These are phyloP conservation scores for Cotesia glomerata DNA, from an alignment of 1,140 invertebrate species.

Conservation along the genomic window DNA sequence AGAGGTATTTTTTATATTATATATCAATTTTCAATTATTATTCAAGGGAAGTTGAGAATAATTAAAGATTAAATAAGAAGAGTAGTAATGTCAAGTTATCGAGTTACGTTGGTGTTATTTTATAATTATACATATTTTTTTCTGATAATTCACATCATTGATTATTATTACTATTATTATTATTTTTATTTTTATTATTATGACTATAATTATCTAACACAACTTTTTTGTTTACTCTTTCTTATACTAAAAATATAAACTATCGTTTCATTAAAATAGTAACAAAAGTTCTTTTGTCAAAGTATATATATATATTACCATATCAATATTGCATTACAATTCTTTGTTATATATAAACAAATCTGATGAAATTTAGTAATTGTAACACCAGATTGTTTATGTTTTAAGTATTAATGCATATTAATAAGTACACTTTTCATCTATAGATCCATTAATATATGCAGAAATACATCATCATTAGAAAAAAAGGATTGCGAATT, in stretches of 20 bases:
- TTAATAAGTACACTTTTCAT: slow-evolving; percentile 2
- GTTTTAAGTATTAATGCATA: neutral
- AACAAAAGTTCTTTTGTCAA: too few species aligned
- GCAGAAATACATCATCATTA: slow-evolving; percentile 29
- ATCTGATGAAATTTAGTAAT: neutral
- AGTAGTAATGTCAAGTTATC: neutral
- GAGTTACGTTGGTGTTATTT: neutral
- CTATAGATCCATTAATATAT: slow-evolving; percentile 25
- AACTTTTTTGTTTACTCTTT: neutral
- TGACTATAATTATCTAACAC: neutral
- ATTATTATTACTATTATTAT: slow-evolving; percentile 5
- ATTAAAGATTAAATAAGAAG: slow-evolving; percentile 17
- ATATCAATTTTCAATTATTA: slow-evolving; percentile 51
- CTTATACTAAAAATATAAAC: too few species aligned
- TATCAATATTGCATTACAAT: too few species aligned
- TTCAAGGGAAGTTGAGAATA: slow-evolving; percentile 24
- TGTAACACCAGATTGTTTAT: neutral
- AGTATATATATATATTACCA: too few species aligned
- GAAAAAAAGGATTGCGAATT: slow-evolving; percentile 43
- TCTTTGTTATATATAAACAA: too few species aligned
- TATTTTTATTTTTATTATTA: slow-evolving; percentile 14
- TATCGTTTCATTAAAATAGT: too few species aligned
- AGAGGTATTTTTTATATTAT: slow-evolving; percentile 53
- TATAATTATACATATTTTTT: slow-evolving; percentile 6
- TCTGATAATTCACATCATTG: slow-evolving; percentile 11